phyloP scores from a whole-genome alignment of 2,797 vertebrate genomes.

The Gallinago nigripennis region DNA sequence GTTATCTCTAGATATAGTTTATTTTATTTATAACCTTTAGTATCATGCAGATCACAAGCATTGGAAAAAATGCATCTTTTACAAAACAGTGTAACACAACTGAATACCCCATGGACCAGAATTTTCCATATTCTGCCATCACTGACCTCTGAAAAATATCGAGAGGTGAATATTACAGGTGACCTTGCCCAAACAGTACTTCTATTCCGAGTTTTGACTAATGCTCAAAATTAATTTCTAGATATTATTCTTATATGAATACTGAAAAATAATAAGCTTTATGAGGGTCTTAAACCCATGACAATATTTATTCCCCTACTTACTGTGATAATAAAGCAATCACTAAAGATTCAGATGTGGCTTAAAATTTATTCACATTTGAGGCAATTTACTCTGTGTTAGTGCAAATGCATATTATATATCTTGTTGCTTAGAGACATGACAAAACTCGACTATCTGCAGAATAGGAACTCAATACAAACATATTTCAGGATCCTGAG shows the following conservation, averaged over 20 bases:
- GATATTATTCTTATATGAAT: background rate
- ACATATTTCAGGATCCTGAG: background rate
- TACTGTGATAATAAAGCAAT: background rate
- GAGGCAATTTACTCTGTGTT: background rate
- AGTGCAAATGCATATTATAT: background rate
- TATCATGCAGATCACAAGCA: background rate
- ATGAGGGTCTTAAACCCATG: background rate
- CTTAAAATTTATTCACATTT: conserved; percentile 23
- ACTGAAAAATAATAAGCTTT: background rate
- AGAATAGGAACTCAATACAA: background rate
- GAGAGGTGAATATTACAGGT: background rate
- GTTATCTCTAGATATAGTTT: background rate
- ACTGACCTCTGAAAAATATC: background rate
- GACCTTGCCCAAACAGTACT: background rate
- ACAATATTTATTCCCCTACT: background rate
- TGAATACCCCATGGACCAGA: background rate
- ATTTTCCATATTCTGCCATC: background rate
- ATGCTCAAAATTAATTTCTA: background rate
- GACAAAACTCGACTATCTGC: background rate
- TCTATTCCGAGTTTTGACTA: too few relatives aligned
- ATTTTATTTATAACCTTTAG: background rate
- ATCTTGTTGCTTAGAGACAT: conserved; percentile 47
- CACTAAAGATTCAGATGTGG: background rate
- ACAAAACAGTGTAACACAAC: background rate
- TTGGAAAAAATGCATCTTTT: background rate